Conservation (phyloP, 1,140 invertebrate species). For the Phortica variegata region DNA sequence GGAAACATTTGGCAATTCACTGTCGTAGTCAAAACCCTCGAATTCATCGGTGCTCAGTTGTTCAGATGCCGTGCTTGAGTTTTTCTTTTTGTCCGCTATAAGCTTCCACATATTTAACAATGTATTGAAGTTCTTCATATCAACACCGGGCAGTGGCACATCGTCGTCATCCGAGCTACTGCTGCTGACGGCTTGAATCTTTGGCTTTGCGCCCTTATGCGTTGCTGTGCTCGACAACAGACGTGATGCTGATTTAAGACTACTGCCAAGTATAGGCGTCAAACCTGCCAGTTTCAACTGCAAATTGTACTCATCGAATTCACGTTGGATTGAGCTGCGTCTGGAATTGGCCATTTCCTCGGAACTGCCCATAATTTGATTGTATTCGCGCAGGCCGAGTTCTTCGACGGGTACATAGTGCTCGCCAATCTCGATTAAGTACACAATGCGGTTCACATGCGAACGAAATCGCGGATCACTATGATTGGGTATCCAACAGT, state of each 20-base stretch:
- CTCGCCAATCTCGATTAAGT: slow-evolving; percentile 90
- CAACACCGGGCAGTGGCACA: slow-evolving; percentile 13
- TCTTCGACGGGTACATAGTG: slow-evolving; percentile 92
- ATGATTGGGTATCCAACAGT: slow-evolving; percentile 89
- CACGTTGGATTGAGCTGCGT: slow-evolving; percentile 42
- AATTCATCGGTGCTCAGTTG: slow-evolving; percentile 11
- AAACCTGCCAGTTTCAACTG: slow-evolving; percentile 31
- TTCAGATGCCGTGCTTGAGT: slow-evolving; percentile 15
- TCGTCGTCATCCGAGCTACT: slow-evolving; percentile 45
- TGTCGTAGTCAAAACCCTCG: slow-evolving; percentile 30
- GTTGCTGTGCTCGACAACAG: slow-evolving; percentile 8
- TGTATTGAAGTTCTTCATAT: slow-evolving; percentile 35
- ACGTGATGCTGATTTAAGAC: slow-evolving; percentile 8
- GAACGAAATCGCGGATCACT: slow-evolving; percentile 80
- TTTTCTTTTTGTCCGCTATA: slow-evolving; percentile 46
- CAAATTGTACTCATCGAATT: slow-evolving; percentile 41
- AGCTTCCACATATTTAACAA: slow-evolving; percentile 50
- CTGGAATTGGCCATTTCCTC: slow-evolving; percentile 43
- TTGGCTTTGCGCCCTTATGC: slow-evolving; percentile 9
- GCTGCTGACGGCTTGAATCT: slow-evolving; percentile 48
- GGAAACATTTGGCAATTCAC: slow-evolving; percentile 30
- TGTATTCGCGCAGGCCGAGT: slow-evolving; percentile 74
- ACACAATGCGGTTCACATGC: slow-evolving; percentile 85
- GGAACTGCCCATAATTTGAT: slow-evolving; percentile 40
- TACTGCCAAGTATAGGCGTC: slow-evolving; percentile 31